Base-by-base conservation (phyloP, 2,797 vertebrate species). In the Amblyraja radiata region DNA sequence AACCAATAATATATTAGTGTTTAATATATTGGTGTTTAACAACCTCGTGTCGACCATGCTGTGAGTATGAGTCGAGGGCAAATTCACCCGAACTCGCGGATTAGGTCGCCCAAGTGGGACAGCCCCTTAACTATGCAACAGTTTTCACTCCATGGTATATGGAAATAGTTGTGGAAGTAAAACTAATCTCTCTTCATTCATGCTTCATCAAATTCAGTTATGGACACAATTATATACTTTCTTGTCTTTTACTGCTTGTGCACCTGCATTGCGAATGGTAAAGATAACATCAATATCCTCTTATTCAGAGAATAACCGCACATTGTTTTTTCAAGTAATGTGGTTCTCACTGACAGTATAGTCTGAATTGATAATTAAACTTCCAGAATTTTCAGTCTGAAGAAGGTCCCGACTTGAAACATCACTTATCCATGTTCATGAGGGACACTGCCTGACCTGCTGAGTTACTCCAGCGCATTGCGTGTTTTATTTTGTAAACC, bases 221-320 rank as follows among this genome's bases (percentile, higher is more conserved):
- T 74, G 54, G 23, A 76, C 90, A 92, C 54, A 54, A 46, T 74
- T 10, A n/a, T n/a, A 16, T 76, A 39, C 90, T 76, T 74, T 76
- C 13, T 71, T 76, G 39, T 76, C 90, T 76, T 71, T 6, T 13
- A 14, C 28, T 54, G 71, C 71, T 74, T 65, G 21, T 76, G 58
- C 71, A 92, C 90, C 39, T 92, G 71, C 90, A 14, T 58, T 25
- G 73, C 76, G 71, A 76, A 76, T 39, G 28, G 13, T 28, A 74
- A 73, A 92, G 90, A 76, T 92, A 92, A 21, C 28, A 92, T 92
- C 71, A 74, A 58, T 54, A 74, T 74, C 11, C 39, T 76, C 28
- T 73, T 71, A 3, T n/a, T 54, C 71, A 54, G 71, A 88, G 84
- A 68, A 21, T 92, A 76, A 76, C 90, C 90, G 76, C 71, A 92